phyloP scores from a whole-genome alignment of 1,140 invertebrate species.

The Cherax destructor region DNA sequence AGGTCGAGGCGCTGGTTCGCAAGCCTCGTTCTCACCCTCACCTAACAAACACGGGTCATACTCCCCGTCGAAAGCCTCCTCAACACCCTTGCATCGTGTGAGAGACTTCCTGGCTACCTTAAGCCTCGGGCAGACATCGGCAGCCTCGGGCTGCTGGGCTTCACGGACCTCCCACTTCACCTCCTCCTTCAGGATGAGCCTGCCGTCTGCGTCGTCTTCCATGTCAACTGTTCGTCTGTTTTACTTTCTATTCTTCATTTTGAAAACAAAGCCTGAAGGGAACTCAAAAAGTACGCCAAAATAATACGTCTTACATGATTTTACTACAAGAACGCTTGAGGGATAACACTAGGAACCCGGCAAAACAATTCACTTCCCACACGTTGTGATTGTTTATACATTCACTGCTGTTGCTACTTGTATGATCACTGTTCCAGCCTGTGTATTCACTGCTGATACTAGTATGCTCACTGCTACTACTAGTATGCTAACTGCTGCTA shows the following conservation, averaged over 20 bases:
- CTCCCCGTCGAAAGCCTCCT: conserved; percentile 55
- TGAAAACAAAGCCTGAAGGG: too few relatives aligned
- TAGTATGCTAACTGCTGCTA: too few relatives aligned
- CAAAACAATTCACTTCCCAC: too few relatives aligned
- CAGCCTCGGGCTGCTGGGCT: not conserved
- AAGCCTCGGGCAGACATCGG: conserved; percentile 50
- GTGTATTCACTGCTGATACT: too few relatives aligned
- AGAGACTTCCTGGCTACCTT: conserved; percentile 57
- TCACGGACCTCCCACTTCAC: conserved; percentile 32
- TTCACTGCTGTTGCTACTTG: too few relatives aligned
- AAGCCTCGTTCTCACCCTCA: conserved; percentile 45
- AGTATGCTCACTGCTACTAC: too few relatives aligned
- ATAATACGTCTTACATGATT: too few relatives aligned
- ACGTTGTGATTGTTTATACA: too few relatives aligned
- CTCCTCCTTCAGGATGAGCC: conserved; percentile 46
- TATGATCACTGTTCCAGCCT: too few relatives aligned
- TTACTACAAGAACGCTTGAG: too few relatives aligned
- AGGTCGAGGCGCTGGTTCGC: not conserved
- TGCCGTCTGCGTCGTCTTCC: conserved; percentile 54
- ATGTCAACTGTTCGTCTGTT: not conserved
- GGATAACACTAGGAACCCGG: too few relatives aligned
- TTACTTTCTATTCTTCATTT: conserved; percentile 12
- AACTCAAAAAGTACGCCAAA: too few relatives aligned
- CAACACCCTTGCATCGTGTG: conserved; percentile 44
- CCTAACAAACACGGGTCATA: conserved; percentile 32